Base-by-base conservation (phyloP, 2,888 invertebrate species). In the Himalopsyche kuldschensis region DNA sequence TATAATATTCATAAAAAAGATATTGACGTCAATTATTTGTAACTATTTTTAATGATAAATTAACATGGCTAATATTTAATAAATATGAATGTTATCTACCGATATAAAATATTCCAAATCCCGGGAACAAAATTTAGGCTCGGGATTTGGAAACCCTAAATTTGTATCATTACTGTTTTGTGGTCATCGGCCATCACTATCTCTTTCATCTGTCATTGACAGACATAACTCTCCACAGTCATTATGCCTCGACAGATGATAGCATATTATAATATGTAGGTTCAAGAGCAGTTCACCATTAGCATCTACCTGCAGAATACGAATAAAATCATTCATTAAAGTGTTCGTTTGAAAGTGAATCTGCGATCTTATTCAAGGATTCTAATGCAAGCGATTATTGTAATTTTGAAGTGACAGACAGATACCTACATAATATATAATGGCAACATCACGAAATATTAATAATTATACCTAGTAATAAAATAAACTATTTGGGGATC, bases 181-280 rank as follows among this genome's bases (percentile, higher is more conserved):
- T 0, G 20, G 35, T 24, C 87, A 87, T 84, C 87, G 87, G 84
- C 82, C 87, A 80, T 82, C 88, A 82, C 84, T 87, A 10, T 24
- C 55, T 55, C 55, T 48, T 48, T 55, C 55, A 55, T 55, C 55
- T 55, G 55, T 55, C 55, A 55, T 55, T 55, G 4, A 3, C 20
- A 55, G 55, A 2, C 24, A 55, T 55, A 20, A 55, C 24, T 20
- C 55, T 55, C 55, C 3, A 55, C 20, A 55, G 55, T 55, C 55
- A 6, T 55, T 55, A 55, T 55, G 55, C 15, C n/a, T 4, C 55
- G 24, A 55, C 8, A 15, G n/a, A 55, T 55, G 55, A n/a, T 24
- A 48, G n/a, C 3, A 48, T 48, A 48, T n/a, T 5, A 48, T n/a
- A n/a, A n/a, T 6, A 55, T 6, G 4, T n/a, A 20, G 55, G 55